phyloP scores from a whole-genome alignment of 2,113 vertebrate species.

The Dryoscopus gambensis region DNA sequence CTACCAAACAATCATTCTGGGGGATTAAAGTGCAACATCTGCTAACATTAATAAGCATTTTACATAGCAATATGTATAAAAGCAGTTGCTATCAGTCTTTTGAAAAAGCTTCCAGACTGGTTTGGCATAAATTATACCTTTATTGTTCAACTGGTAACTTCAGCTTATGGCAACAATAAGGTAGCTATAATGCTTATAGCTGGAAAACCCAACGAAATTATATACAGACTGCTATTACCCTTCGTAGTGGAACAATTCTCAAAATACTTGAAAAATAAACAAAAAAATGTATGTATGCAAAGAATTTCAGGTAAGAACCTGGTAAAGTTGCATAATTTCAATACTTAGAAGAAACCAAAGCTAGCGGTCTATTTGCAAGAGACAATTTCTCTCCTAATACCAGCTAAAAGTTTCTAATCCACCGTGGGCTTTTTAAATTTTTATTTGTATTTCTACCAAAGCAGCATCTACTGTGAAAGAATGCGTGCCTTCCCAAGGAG shows the following conservation, averaged over 20 bases:
- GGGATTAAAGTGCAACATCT: conserved; percentile 78
- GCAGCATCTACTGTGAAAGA: neutral
- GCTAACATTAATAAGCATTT: conserved; percentile 78
- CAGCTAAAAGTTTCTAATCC: neutral
- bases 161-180: conserved; percentile 43
- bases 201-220: neutral
- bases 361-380: neutral
- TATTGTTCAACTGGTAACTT: conserved; percentile 46
- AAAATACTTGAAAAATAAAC: conserved; percentile 15
- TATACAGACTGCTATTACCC: neutral
- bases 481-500: neutral
- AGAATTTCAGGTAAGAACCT: neutral
- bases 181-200: neutral
- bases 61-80: conserved; percentile 67
- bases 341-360: neutral
- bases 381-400: neutral
- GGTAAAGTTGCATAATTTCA: neutral
- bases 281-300: neutral
- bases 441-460: neutral
- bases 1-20: conserved; percentile 78
- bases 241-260: neutral
- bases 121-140: conserved; percentile 64
- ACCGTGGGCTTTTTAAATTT: neutral
- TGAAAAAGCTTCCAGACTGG: conserved; percentile 59
- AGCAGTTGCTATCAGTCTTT: conserved; percentile 65